Evolutionary conservation across 2,797 vertebrate species (phyloP).

Genomic region (Sebastes variabilis): DNA sequence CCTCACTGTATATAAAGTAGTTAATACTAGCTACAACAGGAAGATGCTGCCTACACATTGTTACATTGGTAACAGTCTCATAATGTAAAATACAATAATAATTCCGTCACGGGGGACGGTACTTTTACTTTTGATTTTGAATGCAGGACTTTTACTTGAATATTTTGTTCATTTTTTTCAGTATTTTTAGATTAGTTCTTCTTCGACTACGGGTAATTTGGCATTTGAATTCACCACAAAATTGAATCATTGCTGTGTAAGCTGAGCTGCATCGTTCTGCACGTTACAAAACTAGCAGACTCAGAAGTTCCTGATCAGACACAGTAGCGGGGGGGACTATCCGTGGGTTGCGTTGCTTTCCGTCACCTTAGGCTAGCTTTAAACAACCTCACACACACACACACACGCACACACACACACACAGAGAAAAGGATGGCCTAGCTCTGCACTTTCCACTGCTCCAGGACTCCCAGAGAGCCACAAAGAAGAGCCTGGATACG

Average conservation of each 20-base stretch:
- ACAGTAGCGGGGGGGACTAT: constrained; percentile 48
- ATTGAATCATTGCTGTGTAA: not conserved
- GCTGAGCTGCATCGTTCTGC: constrained; percentile 20
- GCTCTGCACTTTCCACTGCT: constrained; percentile 66
- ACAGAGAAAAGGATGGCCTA: constrained; percentile 53
- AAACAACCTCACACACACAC: constrained; percentile 29
- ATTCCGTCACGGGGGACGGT: not conserved
- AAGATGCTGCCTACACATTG: not conserved
- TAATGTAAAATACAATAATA: not conserved
- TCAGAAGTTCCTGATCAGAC: constrained; percentile 70
- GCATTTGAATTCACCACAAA: not conserved
- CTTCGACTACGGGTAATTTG: not conserved
- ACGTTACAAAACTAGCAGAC: constrained; percentile 55
- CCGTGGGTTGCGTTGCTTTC: constrained; percentile 29
- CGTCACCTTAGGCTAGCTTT: constrained; percentile 61
- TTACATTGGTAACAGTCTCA: not conserved
- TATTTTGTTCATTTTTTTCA: not conserved
- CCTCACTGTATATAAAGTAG: not conserved
- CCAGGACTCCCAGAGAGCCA: constrained; percentile 58
- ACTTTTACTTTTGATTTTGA: not conserved
- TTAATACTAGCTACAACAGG: not conserved
- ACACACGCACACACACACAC: constrained; percentile 12
- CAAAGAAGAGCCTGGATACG: constrained; percentile 78
- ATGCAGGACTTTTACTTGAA: not conserved
- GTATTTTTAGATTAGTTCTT: not conserved